Base-by-base conservation (phyloP, 2,888 invertebrate species). In the Piscicola geometra region DNA sequence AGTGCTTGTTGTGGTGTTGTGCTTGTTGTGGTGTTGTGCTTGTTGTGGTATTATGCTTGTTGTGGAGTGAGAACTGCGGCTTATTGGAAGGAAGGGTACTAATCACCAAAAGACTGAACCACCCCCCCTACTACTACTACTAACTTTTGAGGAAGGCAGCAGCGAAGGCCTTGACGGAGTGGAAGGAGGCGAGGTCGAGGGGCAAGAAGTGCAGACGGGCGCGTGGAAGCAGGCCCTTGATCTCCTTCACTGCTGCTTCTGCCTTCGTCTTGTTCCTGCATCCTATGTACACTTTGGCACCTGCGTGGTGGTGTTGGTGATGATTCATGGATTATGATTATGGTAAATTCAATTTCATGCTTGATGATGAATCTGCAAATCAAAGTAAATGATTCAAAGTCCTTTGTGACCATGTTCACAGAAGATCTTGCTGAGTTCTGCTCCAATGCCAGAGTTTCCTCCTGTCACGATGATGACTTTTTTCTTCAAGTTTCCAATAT, bases 271-370 rank as follows among this genome's bases (percentile, higher is more conserved):
- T 80, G 79, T 82, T 79, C 71, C 82, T 79, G 75, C 84, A 83
- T 18, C 83, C 84, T n/a, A 84, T 71, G 30, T 83, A 81, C 3
- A 85, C 82, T 35, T 79, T 80, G 5, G 82, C 93, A 83, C 90
- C 85, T 85, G 76, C 21, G 79, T 76, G 5, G 41, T 5, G 5
- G 41, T 41, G 41, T 41, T 9, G 5, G 41, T 41, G 41, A n/a
- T n/a, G n/a, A n/a, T n/a, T n/a, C n/a, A n/a, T n/a, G n/a, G n/a
- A n/a, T n/a, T n/a, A 28, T 9, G 32, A 74, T 28, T 30, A 25
- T 66, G n/a, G 21, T 35, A 60, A 60, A 66, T 35, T 66, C 18
- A 71, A 71, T 52, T 33, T 32, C n/a, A 21, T 32, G 12, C 30
- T n/a, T 32, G 36, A 21, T 32, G 12, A 64, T n/a, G 32, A 72